Conservation (phyloP, 2,797 vertebrate genomes). For the Cryptoblepharus egeriae region DNA sequence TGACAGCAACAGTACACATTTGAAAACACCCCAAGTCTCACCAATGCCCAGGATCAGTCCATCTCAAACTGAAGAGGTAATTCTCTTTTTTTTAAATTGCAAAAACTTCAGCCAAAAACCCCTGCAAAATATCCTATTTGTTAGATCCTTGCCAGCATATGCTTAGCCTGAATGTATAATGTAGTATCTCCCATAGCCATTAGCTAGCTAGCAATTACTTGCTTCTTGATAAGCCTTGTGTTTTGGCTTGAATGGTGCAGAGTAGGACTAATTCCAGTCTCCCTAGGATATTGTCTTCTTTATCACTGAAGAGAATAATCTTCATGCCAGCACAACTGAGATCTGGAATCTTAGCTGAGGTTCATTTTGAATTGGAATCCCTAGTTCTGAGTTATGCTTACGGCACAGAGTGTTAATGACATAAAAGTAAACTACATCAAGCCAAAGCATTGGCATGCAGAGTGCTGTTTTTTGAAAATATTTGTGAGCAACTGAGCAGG, state of each 20-base stretch:
- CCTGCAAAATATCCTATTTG: conserved; percentile 43
- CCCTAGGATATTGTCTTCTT: conserved; percentile 81
- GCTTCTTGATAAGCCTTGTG: conserved; percentile 70
- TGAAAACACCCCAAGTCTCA: conserved; percentile 96
- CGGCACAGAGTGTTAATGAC: conserved; percentile 72
- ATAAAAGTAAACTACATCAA: conserved; percentile 60
- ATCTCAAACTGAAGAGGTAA: conserved; percentile 98
- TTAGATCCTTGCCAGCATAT: conserved; percentile 61
- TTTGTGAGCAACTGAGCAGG: conserved; percentile 67
- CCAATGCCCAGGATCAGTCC: conserved; percentile 98
- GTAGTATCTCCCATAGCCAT: conserved; percentile 58
- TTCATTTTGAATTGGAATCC: conserved; percentile 64
- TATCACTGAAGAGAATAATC: conserved; percentile 76
- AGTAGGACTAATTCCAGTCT: conserved; percentile 81
- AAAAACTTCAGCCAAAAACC: conserved; percentile 44
- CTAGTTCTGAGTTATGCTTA: conserved; percentile 74
- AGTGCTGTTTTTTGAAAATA: conserved; percentile 65
- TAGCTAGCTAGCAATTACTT: conserved; percentile 73
- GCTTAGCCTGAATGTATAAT: conserved; percentile 62
- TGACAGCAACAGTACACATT: conserved; percentile 88
- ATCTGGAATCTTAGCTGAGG: conserved; percentile 76
- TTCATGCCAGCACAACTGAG: conserved; percentile 77
- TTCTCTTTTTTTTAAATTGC: conserved; percentile 64
- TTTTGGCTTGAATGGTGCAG: conserved; percentile 75
- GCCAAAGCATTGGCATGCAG: conserved; percentile 70